phyloP scores from a whole-genome alignment of 2,113 vertebrate species.

The Psilopogon haemacephalus region DNA sequence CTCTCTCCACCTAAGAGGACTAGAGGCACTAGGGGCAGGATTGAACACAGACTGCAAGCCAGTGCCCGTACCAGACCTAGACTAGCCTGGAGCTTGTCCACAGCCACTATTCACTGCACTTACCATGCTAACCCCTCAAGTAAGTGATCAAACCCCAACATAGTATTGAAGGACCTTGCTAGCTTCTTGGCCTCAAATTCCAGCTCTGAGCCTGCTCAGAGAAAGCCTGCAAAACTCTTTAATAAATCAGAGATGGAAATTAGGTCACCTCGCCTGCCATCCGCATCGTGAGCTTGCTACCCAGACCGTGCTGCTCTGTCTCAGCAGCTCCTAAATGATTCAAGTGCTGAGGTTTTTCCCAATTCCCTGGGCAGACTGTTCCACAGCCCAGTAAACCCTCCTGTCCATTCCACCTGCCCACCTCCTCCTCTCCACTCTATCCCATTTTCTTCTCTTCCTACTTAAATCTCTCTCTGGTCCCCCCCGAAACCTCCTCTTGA shows the following conservation, averaged over 20 bases:
- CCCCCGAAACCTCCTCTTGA: not conserved
- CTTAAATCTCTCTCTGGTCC: not conserved
- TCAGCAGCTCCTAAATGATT: slow-evolving; percentile 50
- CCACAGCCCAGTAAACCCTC: not conserved
- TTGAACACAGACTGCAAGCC: not conserved
- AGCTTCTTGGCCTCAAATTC: slow-evolving; percentile 36
- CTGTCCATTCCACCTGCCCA: not conserved
- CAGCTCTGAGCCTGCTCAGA: not conserved
- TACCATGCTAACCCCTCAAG: not conserved
- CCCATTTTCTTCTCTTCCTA: not conserved
- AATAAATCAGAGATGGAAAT: slow-evolving; percentile 68
- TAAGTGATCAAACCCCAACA: not conserved
- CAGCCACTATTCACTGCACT: not conserved
- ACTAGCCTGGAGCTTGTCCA: not conserved
- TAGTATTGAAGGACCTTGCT: not conserved
- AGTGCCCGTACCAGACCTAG: not conserved
- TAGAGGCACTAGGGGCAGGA: not conserved
- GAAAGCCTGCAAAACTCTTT: slow-evolving; percentile 51
- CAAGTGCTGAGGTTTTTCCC: slow-evolving; percentile 10
- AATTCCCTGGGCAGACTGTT: not conserved
- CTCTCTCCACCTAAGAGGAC: not conserved
- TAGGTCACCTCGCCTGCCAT: slow-evolving; percentile 42
- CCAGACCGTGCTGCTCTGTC: not conserved
- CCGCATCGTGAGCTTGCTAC: not conserved
- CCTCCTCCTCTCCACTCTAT: not conserved